Evolutionary conservation across 2,888 invertebrate species (phyloP).

Genomic region (Drosophila sordidula): DNA sequence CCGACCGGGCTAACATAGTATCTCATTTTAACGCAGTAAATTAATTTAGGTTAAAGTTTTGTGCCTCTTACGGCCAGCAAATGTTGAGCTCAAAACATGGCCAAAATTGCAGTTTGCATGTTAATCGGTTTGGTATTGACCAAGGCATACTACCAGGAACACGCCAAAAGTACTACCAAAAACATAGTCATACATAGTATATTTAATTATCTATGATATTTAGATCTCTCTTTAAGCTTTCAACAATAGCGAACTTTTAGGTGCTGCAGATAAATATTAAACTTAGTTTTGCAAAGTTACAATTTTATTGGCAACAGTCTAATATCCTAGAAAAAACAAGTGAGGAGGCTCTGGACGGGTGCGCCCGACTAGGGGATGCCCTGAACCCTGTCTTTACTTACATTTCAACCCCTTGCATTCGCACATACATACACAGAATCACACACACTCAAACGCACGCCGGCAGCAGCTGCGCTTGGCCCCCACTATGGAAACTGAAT

Average conservation of each 20-base stretch:
- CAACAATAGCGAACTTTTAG: conserved; percentile 16
- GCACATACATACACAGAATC: too few relatives aligned
- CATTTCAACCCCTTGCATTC: too few relatives aligned
- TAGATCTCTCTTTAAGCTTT: neutral
- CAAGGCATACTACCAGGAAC: too few relatives aligned
- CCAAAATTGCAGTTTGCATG: neutral
- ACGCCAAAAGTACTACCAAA: too few relatives aligned
- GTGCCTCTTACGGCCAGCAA: neutral
- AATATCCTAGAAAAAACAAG: too few relatives aligned
- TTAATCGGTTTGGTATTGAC: neutral
- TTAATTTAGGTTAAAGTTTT: neutral
- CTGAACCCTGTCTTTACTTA: too few relatives aligned
- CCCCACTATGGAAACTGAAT: too few relatives aligned
- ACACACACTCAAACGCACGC: too few relatives aligned
- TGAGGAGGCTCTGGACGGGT: too few relatives aligned
- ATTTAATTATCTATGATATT: neutral
- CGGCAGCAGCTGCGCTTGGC: too few relatives aligned
- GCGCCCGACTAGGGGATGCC: too few relatives aligned
- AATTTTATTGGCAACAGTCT: too few relatives aligned
- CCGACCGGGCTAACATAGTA: conserved; percentile 1
- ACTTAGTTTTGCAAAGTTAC: neutral
- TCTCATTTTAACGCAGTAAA: conserved; percentile 10
- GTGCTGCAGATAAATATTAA: neutral
- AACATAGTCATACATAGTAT: neutral
- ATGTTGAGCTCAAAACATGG: neutral